A percentile compares a stretch with the other conserved stretches of the same genome.
Evolutionary conservation across 35 echinoderm and acorn worm species (phyloP).

Genomic region (Diadema setosum): DNA sequence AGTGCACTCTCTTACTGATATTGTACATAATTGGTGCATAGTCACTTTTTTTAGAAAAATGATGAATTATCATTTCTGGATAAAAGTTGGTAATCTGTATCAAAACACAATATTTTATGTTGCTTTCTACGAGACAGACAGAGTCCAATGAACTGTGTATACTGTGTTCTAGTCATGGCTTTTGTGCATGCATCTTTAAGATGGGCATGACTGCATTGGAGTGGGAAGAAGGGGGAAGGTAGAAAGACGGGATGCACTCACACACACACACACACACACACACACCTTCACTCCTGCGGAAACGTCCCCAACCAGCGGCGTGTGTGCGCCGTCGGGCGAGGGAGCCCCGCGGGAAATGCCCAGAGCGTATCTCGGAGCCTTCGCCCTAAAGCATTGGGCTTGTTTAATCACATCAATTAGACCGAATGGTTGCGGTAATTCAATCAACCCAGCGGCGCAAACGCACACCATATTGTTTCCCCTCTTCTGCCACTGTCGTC

Average conservation of each 20-base stretch:
- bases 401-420: slow-evolving; percentile 31
- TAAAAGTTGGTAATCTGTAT: too few species aligned
- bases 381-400: neutral
- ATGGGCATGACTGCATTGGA: too few species aligned
- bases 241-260: neutral
- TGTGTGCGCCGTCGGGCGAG: neutral
- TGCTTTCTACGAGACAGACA: too few species aligned
- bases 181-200: too few species aligned
- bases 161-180: too few species aligned
- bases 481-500: neutral
- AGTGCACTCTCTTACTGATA: too few species aligned
- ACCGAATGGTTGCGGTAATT: slow-evolving; percentile 7
- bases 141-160: too few species aligned
- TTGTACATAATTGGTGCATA: too few species aligned
- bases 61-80: too few species aligned
- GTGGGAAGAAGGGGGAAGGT: neutral
- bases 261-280: neutral
- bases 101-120: too few species aligned
- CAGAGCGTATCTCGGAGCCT: neutral
- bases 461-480: slow-evolving; percentile 24
- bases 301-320: neutral
- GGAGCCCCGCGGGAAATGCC: neutral
- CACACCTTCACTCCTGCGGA: neutral
- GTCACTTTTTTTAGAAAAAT: too few species aligned
- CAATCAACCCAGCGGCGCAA: slow-evolving; percentile 3